Evolutionary conservation across 2,113 vertebrate genomes (phyloP).

Genomic region (Pyrgilauda ruficollis): DNA sequence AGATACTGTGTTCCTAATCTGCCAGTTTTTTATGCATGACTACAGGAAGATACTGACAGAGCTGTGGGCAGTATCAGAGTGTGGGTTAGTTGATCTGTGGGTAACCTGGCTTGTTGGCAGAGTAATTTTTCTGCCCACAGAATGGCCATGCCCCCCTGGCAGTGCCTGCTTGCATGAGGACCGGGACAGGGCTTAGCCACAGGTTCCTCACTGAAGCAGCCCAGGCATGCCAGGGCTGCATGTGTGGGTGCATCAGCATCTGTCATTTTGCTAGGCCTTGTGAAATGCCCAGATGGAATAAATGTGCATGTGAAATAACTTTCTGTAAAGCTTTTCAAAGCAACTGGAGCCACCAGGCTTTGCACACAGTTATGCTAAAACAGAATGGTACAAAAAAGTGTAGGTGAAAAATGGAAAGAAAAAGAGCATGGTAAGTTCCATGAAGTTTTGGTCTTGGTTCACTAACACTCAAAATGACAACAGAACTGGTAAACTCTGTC

Average conservation of each 20-base stretch:
- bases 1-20: not conserved
- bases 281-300: not conserved
- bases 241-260: not conserved
- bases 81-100: not conserved
- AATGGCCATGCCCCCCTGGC: not conserved
- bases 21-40: not conserved
- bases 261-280: not conserved
- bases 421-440: not conserved
- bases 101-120: not conserved
- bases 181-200: not conserved
- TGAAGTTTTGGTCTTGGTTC: not conserved
- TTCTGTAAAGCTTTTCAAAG: not conserved
- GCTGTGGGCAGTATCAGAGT: not conserved
- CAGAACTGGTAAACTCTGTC: not conserved
- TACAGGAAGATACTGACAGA: not conserved
- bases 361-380: not conserved
- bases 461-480: not conserved
- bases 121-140: not conserved
- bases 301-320: not conserved
- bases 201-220: not conserved
- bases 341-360: not conserved
- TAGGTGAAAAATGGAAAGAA: not conserved
- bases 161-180: not conserved
- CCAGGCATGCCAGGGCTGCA: accelerated
- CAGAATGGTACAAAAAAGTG: not conserved